Evolutionary conservation across 1,140 invertebrate species (phyloP), one percentile per base, ranked within the genome.

Genomic region (Ectropis grisescens): DNA sequence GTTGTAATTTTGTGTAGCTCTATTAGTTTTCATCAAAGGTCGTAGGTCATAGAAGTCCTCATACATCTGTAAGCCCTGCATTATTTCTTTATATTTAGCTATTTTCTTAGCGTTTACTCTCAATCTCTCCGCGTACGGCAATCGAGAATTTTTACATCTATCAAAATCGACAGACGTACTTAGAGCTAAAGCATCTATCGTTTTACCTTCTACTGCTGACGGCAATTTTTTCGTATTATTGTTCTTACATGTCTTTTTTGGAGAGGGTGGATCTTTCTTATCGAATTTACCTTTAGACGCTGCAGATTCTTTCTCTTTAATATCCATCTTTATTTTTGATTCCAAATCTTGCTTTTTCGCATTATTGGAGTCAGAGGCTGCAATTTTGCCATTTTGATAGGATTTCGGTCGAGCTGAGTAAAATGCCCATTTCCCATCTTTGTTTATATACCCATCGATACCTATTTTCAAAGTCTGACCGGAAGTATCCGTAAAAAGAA

Each of bases 1-100:
- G n/a, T n/a, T n/a, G n/a, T n/a, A 19, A 19, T 69, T 79, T 37
- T 76, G 74, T 8, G 59, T 70, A 15, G 74, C 74, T 41, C 71
- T 60, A 32, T 65, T 75, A 7, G 57, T 49, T 33, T 66, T 72
- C 0, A 42, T 29, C 8, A 57, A 54, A 6, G 47, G 46, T 26
- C 57, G 61, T 11, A 68, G 27, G 25, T 66, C 60, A 24, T 40
- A 37, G 9, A 66, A 41, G 32, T 72, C 67, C 1, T 72, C 42
- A 30, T 48, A 58, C 25, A n/a, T n/a, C n/a, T n/a, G n/a, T n/a
- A n/a, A n/a, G n/a, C n/a, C n/a, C n/a, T 61, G 39, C 58, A 79
- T 70, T 23, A 76, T 76, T 42, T 76, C 71, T 13, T 45, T 54
- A 34, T 76, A 80, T 19, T 58, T 70, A 2, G 56, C 57, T 11